phyloP scores from a whole-genome alignment of 2,113 vertebrate genomes.

The Aegithalos caudatus region DNA sequence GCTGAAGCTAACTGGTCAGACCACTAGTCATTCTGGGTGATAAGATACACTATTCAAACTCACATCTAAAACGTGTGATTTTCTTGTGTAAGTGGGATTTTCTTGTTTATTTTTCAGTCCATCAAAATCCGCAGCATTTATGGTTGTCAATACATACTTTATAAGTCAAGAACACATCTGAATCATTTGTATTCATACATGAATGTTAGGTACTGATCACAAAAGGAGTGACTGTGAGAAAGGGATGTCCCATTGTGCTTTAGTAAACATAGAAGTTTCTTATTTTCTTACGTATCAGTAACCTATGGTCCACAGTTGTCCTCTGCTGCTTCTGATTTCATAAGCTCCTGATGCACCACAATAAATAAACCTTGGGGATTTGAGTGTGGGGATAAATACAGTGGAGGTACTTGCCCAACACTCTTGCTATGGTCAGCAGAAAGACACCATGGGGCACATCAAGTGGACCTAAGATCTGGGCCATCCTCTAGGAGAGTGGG shows the following conservation, averaged over 20 bases:
- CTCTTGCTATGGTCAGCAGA: neutral
- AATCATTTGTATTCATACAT: neutral
- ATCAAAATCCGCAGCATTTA: neutral
- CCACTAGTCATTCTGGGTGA: neutral
- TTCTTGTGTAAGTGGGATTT: neutral
- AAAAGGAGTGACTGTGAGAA: neutral
- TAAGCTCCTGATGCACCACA: neutral
- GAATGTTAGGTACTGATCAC: neutral
- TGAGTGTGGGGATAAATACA: neutral
- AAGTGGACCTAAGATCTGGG: neutral
- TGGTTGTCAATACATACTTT: neutral
- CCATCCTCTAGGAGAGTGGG: neutral
- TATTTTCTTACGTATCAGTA: neutral
- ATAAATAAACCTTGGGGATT: neutral
- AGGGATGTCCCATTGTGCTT: neutral
- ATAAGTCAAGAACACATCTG: neutral
- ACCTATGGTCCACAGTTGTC: neutral
- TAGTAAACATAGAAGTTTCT: neutral
- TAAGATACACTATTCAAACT: neutral
- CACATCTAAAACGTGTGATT: neutral
- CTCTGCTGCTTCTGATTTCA: neutral
- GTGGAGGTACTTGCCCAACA: neutral
- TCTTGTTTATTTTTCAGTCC: neutral
- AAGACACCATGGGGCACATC: neutral
- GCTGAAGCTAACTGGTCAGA: neutral